phyloP scores from a whole-genome alignment of 2,113 vertebrate genomes.

The Cervus canadensis region DNA sequence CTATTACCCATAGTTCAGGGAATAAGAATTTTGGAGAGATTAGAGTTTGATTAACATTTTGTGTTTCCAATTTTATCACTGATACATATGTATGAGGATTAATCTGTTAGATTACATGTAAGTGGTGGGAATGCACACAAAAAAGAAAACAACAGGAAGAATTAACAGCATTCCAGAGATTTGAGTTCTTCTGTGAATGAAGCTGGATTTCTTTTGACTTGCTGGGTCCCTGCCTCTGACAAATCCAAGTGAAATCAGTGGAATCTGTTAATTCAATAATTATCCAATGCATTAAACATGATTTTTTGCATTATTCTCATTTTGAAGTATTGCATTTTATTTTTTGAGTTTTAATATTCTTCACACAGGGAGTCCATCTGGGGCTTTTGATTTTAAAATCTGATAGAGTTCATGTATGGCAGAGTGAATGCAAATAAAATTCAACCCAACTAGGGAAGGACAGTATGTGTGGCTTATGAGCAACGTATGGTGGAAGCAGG shows the following conservation, averaged over 20 bases:
- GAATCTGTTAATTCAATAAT: slow-evolving; percentile 7
- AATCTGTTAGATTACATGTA: not conserved
- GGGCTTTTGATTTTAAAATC: slow-evolving; percentile 38
- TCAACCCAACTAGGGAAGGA: not conserved
- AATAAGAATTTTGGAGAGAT: not conserved
- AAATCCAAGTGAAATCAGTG: not conserved
- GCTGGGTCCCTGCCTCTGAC: not conserved
- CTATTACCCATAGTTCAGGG: not conserved
- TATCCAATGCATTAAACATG: not conserved
- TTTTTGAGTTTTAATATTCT: slow-evolving; percentile 42
- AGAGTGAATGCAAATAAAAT: slow-evolving; percentile 35
- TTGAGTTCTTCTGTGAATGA: not conserved
- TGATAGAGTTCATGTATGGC: slow-evolving; percentile 1
- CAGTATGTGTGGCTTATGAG: not conserved
- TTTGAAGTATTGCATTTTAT: slow-evolving; percentile 15
- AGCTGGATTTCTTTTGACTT: not conserved
- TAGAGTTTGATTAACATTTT: not conserved
- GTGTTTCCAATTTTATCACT: not conserved
- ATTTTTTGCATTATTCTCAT: not conserved
- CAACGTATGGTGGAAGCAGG: not conserved
- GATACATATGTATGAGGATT: not conserved
- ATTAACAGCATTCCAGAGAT: not conserved
- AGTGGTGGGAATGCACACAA: not conserved
- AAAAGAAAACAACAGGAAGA: not conserved
- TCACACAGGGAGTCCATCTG: not conserved